Evolutionary conservation across 1,140 invertebrate species (phyloP).

Genomic region (Myzus persicae): DNA sequence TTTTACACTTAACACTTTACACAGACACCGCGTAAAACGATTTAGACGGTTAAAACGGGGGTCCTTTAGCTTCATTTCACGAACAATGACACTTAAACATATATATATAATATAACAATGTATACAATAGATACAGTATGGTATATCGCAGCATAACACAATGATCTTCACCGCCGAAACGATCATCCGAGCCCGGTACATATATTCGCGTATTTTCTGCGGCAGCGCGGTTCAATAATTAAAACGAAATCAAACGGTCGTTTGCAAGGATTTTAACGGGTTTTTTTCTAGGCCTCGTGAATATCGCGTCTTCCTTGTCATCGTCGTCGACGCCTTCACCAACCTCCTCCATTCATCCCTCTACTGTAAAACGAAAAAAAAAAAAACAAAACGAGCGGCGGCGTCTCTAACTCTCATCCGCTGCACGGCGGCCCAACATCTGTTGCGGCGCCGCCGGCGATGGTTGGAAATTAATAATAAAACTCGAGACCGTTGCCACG

Average conservation of each 20-base stretch:
- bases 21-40: background rate
- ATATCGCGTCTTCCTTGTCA: background rate
- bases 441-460: slow-evolving; percentile 31
- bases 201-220: background rate
- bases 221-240: background rate
- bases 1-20: background rate
- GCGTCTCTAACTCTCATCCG: background rate
- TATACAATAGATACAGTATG: background rate
- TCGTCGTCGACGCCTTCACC: background rate
- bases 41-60: background rate
- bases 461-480: slow-evolving; percentile 57
- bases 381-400: background rate
- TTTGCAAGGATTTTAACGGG: slow-evolving; percentile 36
- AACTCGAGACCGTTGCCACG: slow-evolving; percentile 49
- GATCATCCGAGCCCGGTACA: background rate
- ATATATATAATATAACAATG: too few relatives aligned
- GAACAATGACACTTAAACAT: background rate
- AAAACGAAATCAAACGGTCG: slow-evolving; percentile 16
- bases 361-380: background rate
- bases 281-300: background rate
- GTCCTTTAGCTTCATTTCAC: background rate
- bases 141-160: background rate
- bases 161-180: background rate
- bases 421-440: slow-evolving; percentile 38
- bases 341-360: background rate